Conservation (phyloP, 2,888 invertebrate genomes). For the Cheilosia impressa region DNA sequence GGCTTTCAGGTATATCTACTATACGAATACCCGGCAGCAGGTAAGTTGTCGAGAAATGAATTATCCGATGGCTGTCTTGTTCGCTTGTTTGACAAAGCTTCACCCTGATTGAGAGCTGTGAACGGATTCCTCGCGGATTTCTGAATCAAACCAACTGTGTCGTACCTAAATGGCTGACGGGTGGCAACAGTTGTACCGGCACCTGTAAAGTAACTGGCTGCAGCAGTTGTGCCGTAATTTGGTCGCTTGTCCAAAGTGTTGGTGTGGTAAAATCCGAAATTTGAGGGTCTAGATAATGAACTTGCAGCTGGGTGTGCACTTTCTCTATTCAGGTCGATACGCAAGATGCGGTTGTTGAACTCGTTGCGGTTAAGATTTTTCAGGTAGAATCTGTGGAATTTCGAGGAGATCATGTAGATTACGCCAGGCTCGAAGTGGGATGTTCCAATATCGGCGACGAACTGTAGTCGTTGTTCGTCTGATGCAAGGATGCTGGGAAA, state of each 20-base stretch:
- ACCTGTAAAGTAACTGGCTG: conserved; percentile 78
- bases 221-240: conserved; percentile 65
- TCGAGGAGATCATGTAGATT: conserved; percentile 90
- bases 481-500: conserved; percentile 88
- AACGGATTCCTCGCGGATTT: conserved; percentile 81
- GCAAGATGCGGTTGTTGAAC: conserved; percentile 89
- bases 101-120: conserved; percentile 81
- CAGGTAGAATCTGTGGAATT: conserved; percentile 92
- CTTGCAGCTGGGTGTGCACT: conserved; percentile 5
- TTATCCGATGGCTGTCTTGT: conserved; percentile 65
- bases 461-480: conserved; percentile 89
- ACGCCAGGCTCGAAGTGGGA: conserved; percentile 88
- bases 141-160: conserved; percentile 78
- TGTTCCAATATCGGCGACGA: conserved; percentile 90
- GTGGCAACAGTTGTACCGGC: conserved; percentile 60
- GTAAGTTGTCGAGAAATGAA: conserved; percentile 80
- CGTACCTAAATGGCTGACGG: conserved; percentile 79
- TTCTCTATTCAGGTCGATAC: conserved; percentile 83
- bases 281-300: conserved; percentile 24
- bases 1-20: conserved; percentile 32
- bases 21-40: conserved; percentile 57
- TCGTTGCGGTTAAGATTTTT: conserved; percentile 88
- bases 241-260: conserved; percentile 60
- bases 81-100: conserved; percentile 78
- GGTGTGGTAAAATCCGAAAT: conserved; percentile 56